Base-by-base conservation (phyloP, 2,888 invertebrate species). In the Euplagia quadripunctaria region DNA sequence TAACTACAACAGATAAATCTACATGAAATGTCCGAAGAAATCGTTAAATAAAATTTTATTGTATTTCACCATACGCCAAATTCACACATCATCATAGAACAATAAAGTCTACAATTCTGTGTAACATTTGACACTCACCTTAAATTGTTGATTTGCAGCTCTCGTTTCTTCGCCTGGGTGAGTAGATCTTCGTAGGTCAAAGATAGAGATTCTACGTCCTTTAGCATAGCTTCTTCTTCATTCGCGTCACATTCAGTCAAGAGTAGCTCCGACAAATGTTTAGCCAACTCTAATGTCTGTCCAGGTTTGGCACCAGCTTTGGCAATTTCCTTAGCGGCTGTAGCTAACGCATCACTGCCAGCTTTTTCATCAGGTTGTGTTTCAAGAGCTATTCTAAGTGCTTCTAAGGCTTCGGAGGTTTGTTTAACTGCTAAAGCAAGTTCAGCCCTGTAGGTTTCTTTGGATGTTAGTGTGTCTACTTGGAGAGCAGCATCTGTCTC, bases 391-490 rank as follows among this genome's bases (percentile, higher is more conserved):
- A 92, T 95, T 88, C 98, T 97, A 42, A 98, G 93, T 12, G 96
- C 96, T 71, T 97, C 96, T 6, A 98, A 93, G 77, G 97, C 97
- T 11, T 95, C 96, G 68, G 96, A 96, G 80, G 98, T 97, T 87
- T 98, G 98, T 64, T 93, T 94, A 7, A 98, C 96, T 0, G 98
- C 98, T 6, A 97, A 96, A 63, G 96, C 96, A 58, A 98, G 92
- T 90, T 98, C 98, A 83, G 97, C 97, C 72, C 97, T 93, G 88
- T 98, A 98, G 0, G 98, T 98, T 87, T 98, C 98, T 90, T 98
- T 97, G 7, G 98, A 97, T 64, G 98, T 98, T 63, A 98, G 91
- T 0, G 98, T 98, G 87, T 98, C 97, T 1, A 98, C 98, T 95
- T 98, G 98, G 8, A 98, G 97, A 0, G 97, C 97, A 0, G 97